Base-by-base conservation (phyloP, 1,140 invertebrate genomes). In the Samia ricini region DNA sequence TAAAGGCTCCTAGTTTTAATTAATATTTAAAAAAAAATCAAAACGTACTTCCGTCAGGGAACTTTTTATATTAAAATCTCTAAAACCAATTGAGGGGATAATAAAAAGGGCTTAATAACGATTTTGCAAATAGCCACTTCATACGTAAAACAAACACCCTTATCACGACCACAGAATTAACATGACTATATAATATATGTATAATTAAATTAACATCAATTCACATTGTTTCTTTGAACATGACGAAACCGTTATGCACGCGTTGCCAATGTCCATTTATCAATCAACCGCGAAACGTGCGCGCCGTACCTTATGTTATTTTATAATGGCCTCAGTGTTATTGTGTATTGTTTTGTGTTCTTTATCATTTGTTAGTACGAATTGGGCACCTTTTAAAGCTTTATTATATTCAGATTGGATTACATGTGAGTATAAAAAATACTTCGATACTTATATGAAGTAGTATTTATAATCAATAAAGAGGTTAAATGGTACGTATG, bases 381-480 rank as follows among this genome's bases (percentile, higher is more conserved):
- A 59, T 7, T 49, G 57, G 36, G 63, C 62, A 24, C 62, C 68
- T 2, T 74, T 74, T 36, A 56, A 59, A 36, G 59, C 68, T 2
- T 12, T 70, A 2, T 63, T 74, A 42, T 74, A 74, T n/a, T 74
- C 71, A 10, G 63, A 66, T 64, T 71, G 69, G 63, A 74, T 74
- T 36, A 64, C 54, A 24, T 74, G 71, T 74, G 51, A 70, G 71
- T 69, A 59, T 51, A 36, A 33, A 60, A 52, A 23, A 18, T 49
- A 15, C 8, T 49, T 36, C 7, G 0, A 15, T 36, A 36, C 33
- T 15, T 52, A 23, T 26, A 10, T n/a, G 15, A 10, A 54, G 20
- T 42, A 58, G 2, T 18, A 18, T 56, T 7, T 56, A 18, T 29
- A 21, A 29, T 21, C 23, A 10, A 0, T 59, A 36, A 36, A 4